A percentile compares a stretch with the other conserved stretches of the same genome.
phyloP scores from a whole-genome alignment of 2,113 vertebrate genomes.

The Alligator mississippiensis region DNA sequence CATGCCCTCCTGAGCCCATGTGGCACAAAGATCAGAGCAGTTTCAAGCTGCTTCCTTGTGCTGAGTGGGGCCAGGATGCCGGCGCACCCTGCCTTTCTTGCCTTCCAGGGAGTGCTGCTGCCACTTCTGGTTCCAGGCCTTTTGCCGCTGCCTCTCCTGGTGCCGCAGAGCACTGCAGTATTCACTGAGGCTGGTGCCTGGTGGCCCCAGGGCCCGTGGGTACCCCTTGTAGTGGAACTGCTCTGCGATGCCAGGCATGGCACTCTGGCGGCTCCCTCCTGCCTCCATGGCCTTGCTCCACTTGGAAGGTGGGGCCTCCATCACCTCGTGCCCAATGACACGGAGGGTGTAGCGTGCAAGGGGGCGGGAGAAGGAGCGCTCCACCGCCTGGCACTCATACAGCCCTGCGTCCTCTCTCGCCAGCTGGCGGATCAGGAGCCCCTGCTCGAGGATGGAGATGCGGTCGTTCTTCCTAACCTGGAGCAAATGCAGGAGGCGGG shows the following conservation, averaged over 20 bases:
- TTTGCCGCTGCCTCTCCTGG: constrained; percentile 83
- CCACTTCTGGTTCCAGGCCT: constrained; percentile 80
- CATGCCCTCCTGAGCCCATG: no score
- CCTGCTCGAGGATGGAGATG: constrained; percentile 75
- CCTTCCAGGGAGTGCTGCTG: constrained; percentile 76
- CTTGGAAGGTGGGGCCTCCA: constrained; percentile 17
- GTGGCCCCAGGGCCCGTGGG: constrained; percentile 68
- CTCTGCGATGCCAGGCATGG: neutral
- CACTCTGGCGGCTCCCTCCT: constrained; percentile 12
- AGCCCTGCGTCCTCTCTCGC: constrained; percentile 70
- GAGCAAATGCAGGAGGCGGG: neutral
- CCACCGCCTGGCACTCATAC: constrained; percentile 80
- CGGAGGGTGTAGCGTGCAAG: constrained; percentile 79
- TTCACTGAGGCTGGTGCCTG: constrained; percentile 75
- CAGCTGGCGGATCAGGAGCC: constrained; percentile 83
- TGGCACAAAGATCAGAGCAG: neutral
- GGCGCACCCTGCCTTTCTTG: constrained; percentile 81
- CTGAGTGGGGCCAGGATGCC: constrained; percentile 71
- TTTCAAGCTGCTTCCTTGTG: neutral
- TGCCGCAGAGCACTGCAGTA: constrained; percentile 86
- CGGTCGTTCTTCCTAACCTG: constrained; percentile 68
- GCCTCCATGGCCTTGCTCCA: constrained; percentile 41
- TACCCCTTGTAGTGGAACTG: constrained; percentile 78
- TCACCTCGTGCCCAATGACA: constrained; percentile 74
- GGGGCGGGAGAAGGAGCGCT: constrained; percentile 78